Conservation (phyloP, 1,140 invertebrate genomes). For the Saccostrea cuccullata region DNA sequence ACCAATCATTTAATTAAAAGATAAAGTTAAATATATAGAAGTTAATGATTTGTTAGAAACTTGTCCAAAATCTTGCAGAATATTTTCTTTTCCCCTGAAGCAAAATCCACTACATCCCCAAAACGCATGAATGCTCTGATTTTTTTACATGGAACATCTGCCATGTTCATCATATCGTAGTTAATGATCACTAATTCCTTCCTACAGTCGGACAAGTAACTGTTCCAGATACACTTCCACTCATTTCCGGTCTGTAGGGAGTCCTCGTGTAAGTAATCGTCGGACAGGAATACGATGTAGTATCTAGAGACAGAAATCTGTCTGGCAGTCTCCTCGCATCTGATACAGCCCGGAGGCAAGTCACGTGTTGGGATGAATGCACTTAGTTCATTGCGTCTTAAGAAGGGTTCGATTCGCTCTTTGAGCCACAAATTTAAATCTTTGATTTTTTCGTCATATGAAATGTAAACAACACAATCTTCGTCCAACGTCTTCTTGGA, state of each 20-base stretch:
- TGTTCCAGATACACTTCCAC: not conserved
- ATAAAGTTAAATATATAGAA: no score
- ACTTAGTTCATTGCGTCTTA: not conserved
- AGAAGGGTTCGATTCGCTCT: not conserved
- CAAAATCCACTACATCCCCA: conserved; percentile 3
- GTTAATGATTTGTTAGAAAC: not conserved
- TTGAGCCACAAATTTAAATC: not conserved
- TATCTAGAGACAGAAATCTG: conserved; percentile 11
- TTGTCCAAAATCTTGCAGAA: not conserved
- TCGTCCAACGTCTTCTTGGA: not conserved
- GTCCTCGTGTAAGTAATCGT: not conserved
- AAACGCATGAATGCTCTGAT: not conserved
- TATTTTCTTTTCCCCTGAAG: not conserved
- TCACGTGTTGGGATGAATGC: not conserved
- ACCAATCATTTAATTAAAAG: no score
- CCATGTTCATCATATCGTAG: not conserved
- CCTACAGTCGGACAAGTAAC: not conserved
- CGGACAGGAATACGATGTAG: not conserved
- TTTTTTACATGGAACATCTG: not conserved
- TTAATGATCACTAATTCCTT: conserved; percentile 3
- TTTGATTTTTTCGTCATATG: not conserved
- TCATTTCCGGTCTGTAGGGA: not conserved
- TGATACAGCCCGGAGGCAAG: not conserved
- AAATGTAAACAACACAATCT: conserved; percentile 15
- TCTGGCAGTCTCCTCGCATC: not conserved